Evolutionary conservation across 2,888 invertebrate genomes (phyloP).

Genomic region (Argynnis bischoffii): DNA sequence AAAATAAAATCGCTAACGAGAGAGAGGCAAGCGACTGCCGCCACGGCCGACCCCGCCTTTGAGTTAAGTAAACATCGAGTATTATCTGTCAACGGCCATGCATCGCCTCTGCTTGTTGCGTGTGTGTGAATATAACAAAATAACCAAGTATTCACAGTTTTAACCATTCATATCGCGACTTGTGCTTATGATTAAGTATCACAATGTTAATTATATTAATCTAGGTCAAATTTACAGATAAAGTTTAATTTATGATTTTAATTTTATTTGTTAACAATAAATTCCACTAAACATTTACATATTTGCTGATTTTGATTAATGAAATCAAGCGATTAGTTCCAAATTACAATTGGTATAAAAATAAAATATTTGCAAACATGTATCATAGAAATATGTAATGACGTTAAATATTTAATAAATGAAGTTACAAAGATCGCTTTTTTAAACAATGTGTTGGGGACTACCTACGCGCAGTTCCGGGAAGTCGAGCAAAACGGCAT

Average conservation of each 20-base stretch:
- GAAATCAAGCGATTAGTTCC: neutral
- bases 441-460: constrained; percentile 52
- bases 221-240: constrained; percentile 49
- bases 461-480: constrained; percentile 71
- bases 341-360: neutral
- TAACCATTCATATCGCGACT: constrained; percentile 50
- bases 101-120: constrained; percentile 59
- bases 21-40: constrained; percentile 51
- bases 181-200: constrained; percentile 30
- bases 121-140: constrained; percentile 58
- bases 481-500: constrained; percentile 65
- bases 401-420: neutral
- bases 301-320: neutral
- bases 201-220: constrained; percentile 53
- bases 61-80: constrained; percentile 81
- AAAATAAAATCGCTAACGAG: constrained; percentile 53
- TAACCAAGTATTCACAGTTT: constrained; percentile 72
- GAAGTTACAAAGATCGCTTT: neutral
- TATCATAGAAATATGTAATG: neutral
- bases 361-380: neutral
- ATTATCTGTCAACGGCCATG: constrained; percentile 81
- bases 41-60: constrained; percentile 71
- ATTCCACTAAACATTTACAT: neutral
- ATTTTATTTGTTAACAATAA: constrained; percentile 1
- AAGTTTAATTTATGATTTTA: constrained; percentile 19